Base-by-base conservation (phyloP, 92 coral and sea anemone species). In the Umimayanthus kanabou region DNA sequence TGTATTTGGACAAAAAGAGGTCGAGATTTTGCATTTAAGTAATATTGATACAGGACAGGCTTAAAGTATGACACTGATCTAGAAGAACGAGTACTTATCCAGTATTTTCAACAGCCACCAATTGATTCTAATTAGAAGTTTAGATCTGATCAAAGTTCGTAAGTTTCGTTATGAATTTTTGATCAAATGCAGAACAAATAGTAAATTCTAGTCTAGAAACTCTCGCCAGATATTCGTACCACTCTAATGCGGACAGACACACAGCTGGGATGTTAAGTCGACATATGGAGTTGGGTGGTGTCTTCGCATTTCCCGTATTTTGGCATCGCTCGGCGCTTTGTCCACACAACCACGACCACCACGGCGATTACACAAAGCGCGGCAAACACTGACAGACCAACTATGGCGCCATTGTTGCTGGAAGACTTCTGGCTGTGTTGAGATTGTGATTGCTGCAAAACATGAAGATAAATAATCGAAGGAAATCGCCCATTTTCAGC, bases 371-470 rank as follows among this genome's bases (percentile, higher is more conserved):
- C 84, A 16, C 84, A 80, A 9, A 57, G 72, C 50, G 20, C 84
- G 16, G 84, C 84, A 25, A 80, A 80, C 71, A 80, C 71, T 33
- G 84, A 80, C 84, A 80, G 84, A 23, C 84, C 84, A 20, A 80
- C 39, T 13, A 80, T 53, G 49, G 47, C 71, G 9, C 71, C 84
- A 6, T 57, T 80, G 84, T 80, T 57, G 26, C 84, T 80, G 6
- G 72, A 80, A 10, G 84, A 57, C 1, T 9, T 1, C 50, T 15
- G 66, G 71, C 45, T 20, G 6, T 65, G 26, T n/a, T 80, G 28
- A 28, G 70, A 3, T 39, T 80, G 28, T 5, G 43, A 0, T 11
- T 57, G 11, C 71, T 53, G 16, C 3, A 14, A 57, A 29, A 55
- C 26, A 61, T 23, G n/a, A 80, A 30, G 70, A 55, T 33, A 55